These are phyloP conservation scores for Microplitis deprimator DNA, from an alignment of 2,888 invertebrate genomes.

Conservation along the genomic window DNA sequence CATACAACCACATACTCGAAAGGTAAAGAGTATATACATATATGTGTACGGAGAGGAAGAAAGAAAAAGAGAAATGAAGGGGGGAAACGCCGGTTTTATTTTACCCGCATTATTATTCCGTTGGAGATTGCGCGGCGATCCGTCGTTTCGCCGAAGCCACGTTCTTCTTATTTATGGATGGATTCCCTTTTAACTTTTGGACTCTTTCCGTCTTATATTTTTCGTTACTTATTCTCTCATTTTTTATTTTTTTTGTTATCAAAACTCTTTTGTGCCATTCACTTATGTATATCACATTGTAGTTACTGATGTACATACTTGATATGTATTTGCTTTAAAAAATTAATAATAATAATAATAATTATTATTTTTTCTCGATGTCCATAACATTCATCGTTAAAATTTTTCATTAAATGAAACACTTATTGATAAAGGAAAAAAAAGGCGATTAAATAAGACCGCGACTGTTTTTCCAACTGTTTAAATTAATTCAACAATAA, in stretches of 20 bases:
- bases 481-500: constrained; percentile 28
- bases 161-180: constrained; percentile 69
- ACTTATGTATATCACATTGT: not conserved
- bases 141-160: constrained; percentile 50
- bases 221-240: constrained; percentile 33
- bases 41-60: constrained; percentile 12
- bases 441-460: not conserved
- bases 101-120: constrained; percentile 71
- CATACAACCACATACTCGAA: no score
- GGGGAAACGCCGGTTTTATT: constrained; percentile 64
- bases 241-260: constrained; percentile 35
- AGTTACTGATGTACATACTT: not conserved
- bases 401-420: not conserved
- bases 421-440: not conserved
- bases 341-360: no score
- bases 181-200: constrained; percentile 69
- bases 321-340: not conserved
- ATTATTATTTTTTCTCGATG: not conserved
- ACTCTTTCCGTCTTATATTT: constrained; percentile 43
- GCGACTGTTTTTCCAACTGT: not conserved
- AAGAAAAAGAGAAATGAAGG: constrained; percentile 46
- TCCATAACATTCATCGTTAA: no score
- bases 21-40: constrained; percentile 20
- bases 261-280: constrained; percentile 39
- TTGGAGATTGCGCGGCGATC: constrained; percentile 70